phyloP scores from a whole-genome alignment of 2,113 vertebrate genomes.

The Danio rerio region GRCz12tu NC_133186.1:35839001-35839500 shows the following conservation, averaged over 20 bases:
- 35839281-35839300: neutral
- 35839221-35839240: neutral
- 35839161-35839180: slow-evolving; percentile 73
- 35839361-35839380: slow-evolving; percentile 86
- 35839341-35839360: slow-evolving; percentile 81
- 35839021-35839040: slow-evolving; percentile 85
- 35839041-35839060: slow-evolving; percentile 92
- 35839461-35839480: neutral
- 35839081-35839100: slow-evolving; percentile 89
- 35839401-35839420: slow-evolving; percentile 14
- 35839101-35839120: slow-evolving; percentile 84
- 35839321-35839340: slow-evolving; percentile 85
- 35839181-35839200: slow-evolving; percentile 88
- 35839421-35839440: neutral
- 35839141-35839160: slow-evolving; percentile 78
- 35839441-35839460: slow-evolving; percentile 1
- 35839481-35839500: neutral
- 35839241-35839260: neutral
- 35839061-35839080: slow-evolving; percentile 90
- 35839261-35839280: neutral
- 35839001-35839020: slow-evolving; percentile 80
- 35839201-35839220: neutral
- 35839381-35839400: slow-evolving; percentile 76
- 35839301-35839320: slow-evolving; percentile 78
- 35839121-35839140: slow-evolving; percentile 82